Conservation (phyloP, 2,797 vertebrate genomes). For the Neopelma chrysocephalum region DNA sequence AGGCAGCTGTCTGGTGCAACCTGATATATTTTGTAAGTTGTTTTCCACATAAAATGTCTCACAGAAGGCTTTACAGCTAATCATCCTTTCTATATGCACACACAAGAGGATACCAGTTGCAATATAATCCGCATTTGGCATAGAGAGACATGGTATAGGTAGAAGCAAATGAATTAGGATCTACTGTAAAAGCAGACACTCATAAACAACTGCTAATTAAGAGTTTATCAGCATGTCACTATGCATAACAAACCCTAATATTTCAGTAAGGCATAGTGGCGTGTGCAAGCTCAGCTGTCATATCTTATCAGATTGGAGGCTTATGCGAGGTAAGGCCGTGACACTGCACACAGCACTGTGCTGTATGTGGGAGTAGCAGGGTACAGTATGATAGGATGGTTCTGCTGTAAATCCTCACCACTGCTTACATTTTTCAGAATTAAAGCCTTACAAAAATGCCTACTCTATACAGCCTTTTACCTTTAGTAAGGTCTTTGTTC, state of each 20-base stretch:
- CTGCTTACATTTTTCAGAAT: neutral
- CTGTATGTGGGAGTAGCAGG: neutral
- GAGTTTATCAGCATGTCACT: constrained; percentile 46
- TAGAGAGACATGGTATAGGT: neutral
- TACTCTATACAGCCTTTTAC: neutral
- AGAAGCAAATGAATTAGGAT: neutral
- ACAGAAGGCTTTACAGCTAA: constrained; percentile 50
- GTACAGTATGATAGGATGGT: neutral
- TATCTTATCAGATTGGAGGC: neutral
- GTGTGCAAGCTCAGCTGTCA: neutral
- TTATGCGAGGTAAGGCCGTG: neutral
- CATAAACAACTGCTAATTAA: constrained; percentile 37
- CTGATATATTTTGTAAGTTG: neutral
- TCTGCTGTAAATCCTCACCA: neutral
- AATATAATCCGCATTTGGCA: neutral
- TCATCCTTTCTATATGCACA: neutral
- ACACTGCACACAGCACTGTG: neutral
- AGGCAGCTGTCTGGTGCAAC: constrained; percentile 35
- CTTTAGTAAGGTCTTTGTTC: neutral
- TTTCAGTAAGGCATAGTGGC: neutral
- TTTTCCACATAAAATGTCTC: constrained; percentile 19
- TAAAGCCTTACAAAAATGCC: neutral
- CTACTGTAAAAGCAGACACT: neutral
- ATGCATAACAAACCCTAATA: neutral
- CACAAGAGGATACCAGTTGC: neutral